Evolutionary conservation across 2,113 vertebrate genomes (phyloP).

Genomic region (Nycticorax nycticorax): DNA sequence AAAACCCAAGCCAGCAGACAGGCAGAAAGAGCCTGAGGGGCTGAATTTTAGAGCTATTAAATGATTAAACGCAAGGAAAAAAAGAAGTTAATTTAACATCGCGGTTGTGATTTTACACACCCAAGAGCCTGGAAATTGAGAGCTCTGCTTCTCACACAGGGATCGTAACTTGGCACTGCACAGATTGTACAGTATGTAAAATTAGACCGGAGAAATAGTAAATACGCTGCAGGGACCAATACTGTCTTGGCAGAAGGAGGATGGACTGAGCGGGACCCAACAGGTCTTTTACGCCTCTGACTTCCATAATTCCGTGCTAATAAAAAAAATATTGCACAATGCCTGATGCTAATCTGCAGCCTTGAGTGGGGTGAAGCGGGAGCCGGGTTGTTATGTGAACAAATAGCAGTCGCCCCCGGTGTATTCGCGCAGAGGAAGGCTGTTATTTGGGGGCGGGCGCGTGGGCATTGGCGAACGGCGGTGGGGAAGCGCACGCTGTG

Average conservation of each 20-base stretch:
- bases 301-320: slow-evolving; percentile 56
- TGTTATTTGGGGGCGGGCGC: fast-evolving
- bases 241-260: slow-evolving; percentile 68
- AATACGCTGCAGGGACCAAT: slow-evolving; percentile 64
- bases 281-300: slow-evolving; percentile 61
- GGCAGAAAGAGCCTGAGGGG: slow-evolving; percentile 60
- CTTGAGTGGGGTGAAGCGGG: not conserved
- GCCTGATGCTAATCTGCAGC: not conserved
- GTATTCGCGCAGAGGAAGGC: not conserved
- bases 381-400: not conserved
- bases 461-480: not conserved
- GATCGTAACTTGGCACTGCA: slow-evolving; percentile 59
- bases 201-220: slow-evolving; percentile 58
- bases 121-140: slow-evolving; percentile 67
- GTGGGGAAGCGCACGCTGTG: fast-evolving
- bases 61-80: slow-evolving; percentile 54
- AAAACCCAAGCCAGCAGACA: slow-evolving; percentile 55
- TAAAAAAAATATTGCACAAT: not conserved
- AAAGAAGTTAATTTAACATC: slow-evolving; percentile 59
- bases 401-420: fast-evolving
- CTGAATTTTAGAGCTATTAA: slow-evolving; percentile 72
- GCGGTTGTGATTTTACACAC: slow-evolving; percentile 68
- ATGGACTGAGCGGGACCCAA: slow-evolving; percentile 68
- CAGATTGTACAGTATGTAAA: slow-evolving; percentile 68
- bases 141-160: slow-evolving; percentile 49